These are phyloP conservation scores for Calonectris borealis DNA, from an alignment of 2,113 vertebrate species.

Conservation along the genomic window DNA sequence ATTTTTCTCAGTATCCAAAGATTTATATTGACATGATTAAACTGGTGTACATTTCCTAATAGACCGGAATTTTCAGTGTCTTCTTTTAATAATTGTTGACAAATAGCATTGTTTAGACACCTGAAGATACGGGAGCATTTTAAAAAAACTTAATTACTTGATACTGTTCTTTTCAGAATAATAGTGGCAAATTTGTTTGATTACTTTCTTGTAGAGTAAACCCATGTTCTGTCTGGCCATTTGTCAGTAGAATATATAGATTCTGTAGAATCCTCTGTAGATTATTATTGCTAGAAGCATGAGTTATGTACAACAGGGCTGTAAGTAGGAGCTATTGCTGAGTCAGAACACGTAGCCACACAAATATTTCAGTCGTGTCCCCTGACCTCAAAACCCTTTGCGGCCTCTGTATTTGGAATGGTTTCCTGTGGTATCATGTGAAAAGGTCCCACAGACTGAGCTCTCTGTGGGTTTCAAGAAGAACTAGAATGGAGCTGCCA, in stretches of 20 bases:
- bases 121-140: background rate
- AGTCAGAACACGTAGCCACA: background rate
- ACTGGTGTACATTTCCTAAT: background rate
- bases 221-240: background rate
- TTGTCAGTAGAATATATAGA: background rate
- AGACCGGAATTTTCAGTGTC: background rate
- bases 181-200: background rate
- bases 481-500: background rate
- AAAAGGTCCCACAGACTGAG: background rate
- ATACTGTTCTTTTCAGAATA: background rate
- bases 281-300: background rate
- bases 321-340: background rate
- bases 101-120: background rate
- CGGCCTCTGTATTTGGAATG: background rate
- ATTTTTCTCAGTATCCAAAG: background rate
- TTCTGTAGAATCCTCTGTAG: background rate
- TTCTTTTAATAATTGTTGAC: background rate
- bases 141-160: background rate
- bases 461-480: background rate
- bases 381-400: background rate
- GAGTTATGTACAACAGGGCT: background rate
- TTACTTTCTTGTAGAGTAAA: background rate
- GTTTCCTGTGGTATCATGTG: background rate
- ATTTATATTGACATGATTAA: background rate
- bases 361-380: background rate